Base-by-base conservation (phyloP, 2,797 vertebrate genomes). In the Podarcis lilfordi region DNA sequence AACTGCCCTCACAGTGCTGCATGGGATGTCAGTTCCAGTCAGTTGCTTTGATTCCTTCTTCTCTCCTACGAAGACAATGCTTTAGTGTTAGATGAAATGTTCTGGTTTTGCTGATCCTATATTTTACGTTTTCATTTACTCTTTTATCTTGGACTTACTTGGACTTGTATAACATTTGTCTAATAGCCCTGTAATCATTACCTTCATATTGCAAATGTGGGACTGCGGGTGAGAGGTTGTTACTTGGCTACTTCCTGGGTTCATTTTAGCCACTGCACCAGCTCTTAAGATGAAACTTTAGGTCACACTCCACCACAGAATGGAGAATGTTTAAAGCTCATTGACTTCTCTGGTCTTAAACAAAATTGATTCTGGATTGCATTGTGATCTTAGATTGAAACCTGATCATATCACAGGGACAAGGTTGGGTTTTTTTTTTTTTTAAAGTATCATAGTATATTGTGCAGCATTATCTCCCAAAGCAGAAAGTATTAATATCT, bases 401-500 rank as follows among this genome's bases (percentile, higher is more conserved):
- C 2, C 59, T 86, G 21, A 23, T 77, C 9, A 69, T 21, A 64
- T 64, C 61, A 64, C 21, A 23, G 61, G 27, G 40, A 25, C 37
- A 82, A 9, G 40, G 23, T 29, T 82, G 50, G 13, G n/a, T 50
- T 1, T 27, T 45, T 77, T 50, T 50, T 1, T 27, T 45, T 77
- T 43, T 27, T 13, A n/a, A 35, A 45, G 43, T 43, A 64, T 64
- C 61, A 64, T 23, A 23, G 61, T 64, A 19, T 23, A 64, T 64
- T 64, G 21, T 64, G 17, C 6, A 64, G 61, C 61, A 64, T 64
- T 64, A 64, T 1, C 19, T 43, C 80, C 43, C 71, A 79, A 84
- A 55, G 5, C n/a, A 71, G 23, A 64, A 23, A 8, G 8, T 77
- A n/a, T 50, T 92, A 89, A 92, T 84, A 82, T 76, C 50, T 79